These are phyloP conservation scores for Sebastes itinus DNA, from an alignment of 2,797 vertebrate genomes.

Conservation along the genomic window DNA sequence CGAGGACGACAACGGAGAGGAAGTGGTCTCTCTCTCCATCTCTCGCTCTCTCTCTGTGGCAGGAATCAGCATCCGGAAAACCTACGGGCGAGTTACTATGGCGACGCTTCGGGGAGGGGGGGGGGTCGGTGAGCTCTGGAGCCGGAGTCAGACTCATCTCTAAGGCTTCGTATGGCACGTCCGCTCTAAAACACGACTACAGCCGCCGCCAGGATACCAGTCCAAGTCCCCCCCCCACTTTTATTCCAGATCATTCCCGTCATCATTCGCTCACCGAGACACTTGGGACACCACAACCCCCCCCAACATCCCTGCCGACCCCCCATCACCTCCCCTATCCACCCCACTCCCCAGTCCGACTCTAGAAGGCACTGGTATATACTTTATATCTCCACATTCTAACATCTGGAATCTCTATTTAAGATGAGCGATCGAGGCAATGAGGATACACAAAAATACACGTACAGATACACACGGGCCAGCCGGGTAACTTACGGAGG, in stretches of 20 bases:
- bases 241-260: not conserved
- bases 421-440: conserved; percentile 58
- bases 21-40: conserved; percentile 10
- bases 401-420: conserved; percentile 58
- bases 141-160: conserved; percentile 34
- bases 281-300: not conserved
- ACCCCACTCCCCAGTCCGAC: conserved; percentile 41
- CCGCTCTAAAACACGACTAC: conserved; percentile 25
- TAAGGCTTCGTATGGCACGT: conserved; percentile 80
- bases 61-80: conserved; percentile 71
- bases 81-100: conserved; percentile 52
- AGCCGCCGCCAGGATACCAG: not conserved
- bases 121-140: conserved; percentile 19
- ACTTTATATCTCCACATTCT: conserved; percentile 75
- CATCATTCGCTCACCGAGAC: not conserved
- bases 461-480: conserved; percentile 61
- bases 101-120: conserved; percentile 27
- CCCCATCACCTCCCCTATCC: not conserved
- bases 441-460: conserved; percentile 56
- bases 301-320: not conserved
- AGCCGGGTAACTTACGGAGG: conserved; percentile 56
- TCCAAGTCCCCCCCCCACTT: not conserved
- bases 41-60: conserved; percentile 54
- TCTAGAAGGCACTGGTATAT: conserved; percentile 80
- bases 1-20: not conserved